Evolutionary conservation across 1,140 invertebrate species (phyloP).

Genomic region (Acromyrmex charruanus): DNA sequence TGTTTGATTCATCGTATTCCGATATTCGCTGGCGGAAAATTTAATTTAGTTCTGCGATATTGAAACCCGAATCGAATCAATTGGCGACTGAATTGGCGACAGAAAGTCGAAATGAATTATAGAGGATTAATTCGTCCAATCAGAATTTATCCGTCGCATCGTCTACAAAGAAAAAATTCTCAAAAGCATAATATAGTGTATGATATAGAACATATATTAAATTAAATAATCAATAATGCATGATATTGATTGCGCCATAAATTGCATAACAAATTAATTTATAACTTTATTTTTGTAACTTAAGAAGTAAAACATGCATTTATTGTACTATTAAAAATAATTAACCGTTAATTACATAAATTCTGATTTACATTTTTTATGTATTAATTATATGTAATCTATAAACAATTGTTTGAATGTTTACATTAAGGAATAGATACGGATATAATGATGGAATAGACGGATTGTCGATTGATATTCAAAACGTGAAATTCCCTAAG

Average conservation of each 20-base stretch:
- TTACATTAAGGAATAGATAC: not conserved
- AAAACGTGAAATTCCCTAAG: constrained; percentile 14
- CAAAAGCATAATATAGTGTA: not conserved
- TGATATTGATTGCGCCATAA: not conserved
- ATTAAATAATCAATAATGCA: constrained; percentile 18
- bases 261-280: constrained; percentile 1
- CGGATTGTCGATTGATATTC: not conserved
- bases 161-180: not conserved
- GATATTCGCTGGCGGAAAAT: constrained; percentile 33
- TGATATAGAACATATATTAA: not conserved
- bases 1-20: constrained; percentile 47
- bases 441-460: not conserved
- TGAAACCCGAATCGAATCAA: constrained; percentile 39
- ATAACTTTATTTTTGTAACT: not conserved
- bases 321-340: not conserved
- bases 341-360: not conserved
- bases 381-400: not conserved
- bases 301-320: not conserved
- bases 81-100: constrained; percentile 27
- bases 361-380: not conserved
- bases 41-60: constrained; percentile 46
- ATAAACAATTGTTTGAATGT: not conserved
- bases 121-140: constrained; percentile 21
- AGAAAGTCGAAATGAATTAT: constrained; percentile 45
- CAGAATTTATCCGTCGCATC: constrained; percentile 11